Evolutionary conservation across 2,888 invertebrate species (phyloP).

Genomic region (Drosophila antonietae): DNA sequence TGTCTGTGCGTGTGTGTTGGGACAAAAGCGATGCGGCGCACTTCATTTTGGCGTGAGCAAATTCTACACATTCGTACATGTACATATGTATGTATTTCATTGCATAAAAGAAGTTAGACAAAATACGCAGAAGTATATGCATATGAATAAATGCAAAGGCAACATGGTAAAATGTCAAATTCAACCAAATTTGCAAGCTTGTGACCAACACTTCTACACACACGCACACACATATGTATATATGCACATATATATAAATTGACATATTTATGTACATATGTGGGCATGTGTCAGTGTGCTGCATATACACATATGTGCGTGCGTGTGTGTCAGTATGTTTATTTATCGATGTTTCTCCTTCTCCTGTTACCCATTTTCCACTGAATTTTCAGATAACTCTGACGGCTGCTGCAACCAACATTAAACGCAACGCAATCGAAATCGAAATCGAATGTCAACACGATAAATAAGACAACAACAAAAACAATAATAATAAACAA

Average conservation of each 20-base stretch:
- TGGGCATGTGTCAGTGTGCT: constrained; percentile 1
- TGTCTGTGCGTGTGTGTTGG: constrained; percentile 19
- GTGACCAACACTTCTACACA: constrained; percentile 28
- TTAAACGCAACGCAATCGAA: constrained; percentile 27
- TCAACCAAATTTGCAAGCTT: constrained; percentile 42
- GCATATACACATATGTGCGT: constrained; percentile 1
- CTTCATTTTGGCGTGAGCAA: constrained; percentile 30
- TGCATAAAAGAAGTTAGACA: constrained; percentile 30
- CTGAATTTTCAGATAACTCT: constrained; percentile 35
- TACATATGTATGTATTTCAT: constrained; percentile 18
- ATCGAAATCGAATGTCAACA: constrained; percentile 50
- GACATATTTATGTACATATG: constrained; percentile 2
- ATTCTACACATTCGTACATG: constrained; percentile 7
- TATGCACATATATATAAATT: not conserved
- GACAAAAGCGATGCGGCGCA: constrained; percentile 61
- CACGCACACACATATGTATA: not conserved
- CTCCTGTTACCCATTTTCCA: constrained; percentile 40
- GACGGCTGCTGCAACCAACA: constrained; percentile 49
- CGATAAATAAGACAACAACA: constrained; percentile 24
- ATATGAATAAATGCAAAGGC: constrained; percentile 7
- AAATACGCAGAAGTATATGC: constrained; percentile 8
- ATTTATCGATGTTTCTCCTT: constrained; percentile 57
- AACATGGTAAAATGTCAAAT: not conserved
- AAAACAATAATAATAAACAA: not conserved
- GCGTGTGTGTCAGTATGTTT: constrained; percentile 35